A percentile compares a stretch with the other conserved stretches of the same genome.
These are phyloP conservation scores for Cynopterus brachyotis DNA, from an alignment of 2,113 vertebrate genomes.

Conservation along the genomic window DNA sequence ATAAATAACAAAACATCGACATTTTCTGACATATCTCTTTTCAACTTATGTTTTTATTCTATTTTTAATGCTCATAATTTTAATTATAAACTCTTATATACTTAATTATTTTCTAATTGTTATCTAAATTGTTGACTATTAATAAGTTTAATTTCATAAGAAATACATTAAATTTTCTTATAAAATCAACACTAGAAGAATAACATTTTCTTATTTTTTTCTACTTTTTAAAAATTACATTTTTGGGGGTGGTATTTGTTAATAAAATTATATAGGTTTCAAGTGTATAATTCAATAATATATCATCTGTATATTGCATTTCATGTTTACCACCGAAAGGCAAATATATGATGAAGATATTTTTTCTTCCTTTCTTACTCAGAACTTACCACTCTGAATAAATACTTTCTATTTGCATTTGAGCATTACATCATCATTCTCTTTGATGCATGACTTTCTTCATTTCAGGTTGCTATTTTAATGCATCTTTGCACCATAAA, in stretches of 20 bases:
- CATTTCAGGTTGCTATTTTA: conserved; percentile 19
- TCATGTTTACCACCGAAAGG: no score
- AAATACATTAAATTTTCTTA: background rate
- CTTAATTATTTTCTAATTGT: background rate
- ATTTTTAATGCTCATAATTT: background rate
- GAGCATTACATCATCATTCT: background rate
- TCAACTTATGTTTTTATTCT: background rate
- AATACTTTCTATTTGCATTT: background rate
- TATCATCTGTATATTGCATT: no score
- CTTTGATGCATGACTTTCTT: background rate
- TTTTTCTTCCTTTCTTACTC: background rate
- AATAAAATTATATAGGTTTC: no score
- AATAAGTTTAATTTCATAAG: background rate
- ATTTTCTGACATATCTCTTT: background rate
- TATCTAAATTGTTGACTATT: background rate
- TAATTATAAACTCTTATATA: background rate
- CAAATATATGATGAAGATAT: background rate
- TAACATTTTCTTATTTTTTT: background rate
- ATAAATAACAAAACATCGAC: background rate
- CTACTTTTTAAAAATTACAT: no score
- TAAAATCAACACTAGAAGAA: background rate
- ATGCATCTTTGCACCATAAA: background rate
- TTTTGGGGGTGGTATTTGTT: no score
- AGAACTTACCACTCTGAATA: background rate
- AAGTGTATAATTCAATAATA: no score